A percentile compares a stretch with the other conserved stretches of the same genome.
Evolutionary conservation across 2,797 vertebrate genomes (phyloP).

Genomic region (Tinamus major): DNA sequence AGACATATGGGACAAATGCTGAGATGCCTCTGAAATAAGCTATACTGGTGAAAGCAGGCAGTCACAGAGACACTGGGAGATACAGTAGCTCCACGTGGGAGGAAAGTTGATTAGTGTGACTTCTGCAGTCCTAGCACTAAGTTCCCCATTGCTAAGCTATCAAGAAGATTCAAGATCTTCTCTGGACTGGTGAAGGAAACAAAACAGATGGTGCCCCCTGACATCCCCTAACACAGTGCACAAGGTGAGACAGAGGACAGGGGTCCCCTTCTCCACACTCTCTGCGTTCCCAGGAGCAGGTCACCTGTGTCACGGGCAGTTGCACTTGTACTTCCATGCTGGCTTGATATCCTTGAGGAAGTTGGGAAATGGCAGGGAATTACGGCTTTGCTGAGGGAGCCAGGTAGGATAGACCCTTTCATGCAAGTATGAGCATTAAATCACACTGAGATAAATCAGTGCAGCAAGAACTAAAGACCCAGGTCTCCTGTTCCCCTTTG

Average conservation of each 20-base stretch:
- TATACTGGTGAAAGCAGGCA: not conserved
- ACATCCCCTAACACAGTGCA: not conserved
- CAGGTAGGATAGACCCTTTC: not conserved
- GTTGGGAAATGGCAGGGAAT: not conserved
- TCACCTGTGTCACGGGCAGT: not conserved
- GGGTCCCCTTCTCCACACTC: not conserved
- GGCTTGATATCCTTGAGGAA: not conserved
- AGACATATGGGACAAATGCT: not conserved
- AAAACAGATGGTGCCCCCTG: not conserved
- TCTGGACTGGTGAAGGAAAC: not conserved
- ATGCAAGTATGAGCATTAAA: not conserved
- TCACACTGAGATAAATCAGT: not conserved
- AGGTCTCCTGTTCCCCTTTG: not conserved
- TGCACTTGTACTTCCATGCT: not conserved
- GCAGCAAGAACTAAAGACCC: not conserved
- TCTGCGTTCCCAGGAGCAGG: not conserved
- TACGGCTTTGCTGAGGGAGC: not conserved
- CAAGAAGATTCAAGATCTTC: not conserved
- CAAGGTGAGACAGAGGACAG: accelerated
- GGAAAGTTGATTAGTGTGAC: not conserved
- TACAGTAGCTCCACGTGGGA: not conserved
- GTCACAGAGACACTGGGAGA: not conserved
- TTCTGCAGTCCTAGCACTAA: not conserved
- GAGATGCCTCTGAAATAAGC: not conserved
- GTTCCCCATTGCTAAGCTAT: not conserved